A percentile compares a stretch with the other conserved stretches of the same genome.
Conservation (phyloP, 2,797 vertebrate genomes). For the Sebastiscus albofasciatus region DNA sequence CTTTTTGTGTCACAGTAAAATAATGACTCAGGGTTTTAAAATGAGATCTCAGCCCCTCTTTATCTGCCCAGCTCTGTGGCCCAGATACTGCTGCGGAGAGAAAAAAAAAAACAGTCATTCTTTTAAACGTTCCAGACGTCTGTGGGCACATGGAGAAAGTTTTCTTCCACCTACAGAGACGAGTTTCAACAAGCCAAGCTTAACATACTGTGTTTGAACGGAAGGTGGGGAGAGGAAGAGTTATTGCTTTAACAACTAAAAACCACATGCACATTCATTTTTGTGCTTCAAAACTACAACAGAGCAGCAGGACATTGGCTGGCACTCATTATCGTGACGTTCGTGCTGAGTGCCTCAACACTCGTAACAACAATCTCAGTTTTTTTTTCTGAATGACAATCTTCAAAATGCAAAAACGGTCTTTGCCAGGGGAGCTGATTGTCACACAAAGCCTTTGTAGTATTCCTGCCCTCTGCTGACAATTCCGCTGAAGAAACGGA, state of each 20-base stretch:
- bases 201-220: slow-evolving; percentile 52
- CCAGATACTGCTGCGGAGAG: slow-evolving; percentile 51
- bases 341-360: slow-evolving; percentile 40
- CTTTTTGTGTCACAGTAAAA: slow-evolving; percentile 76
- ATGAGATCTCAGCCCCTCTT: slow-evolving; percentile 67
- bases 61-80: slow-evolving; percentile 69
- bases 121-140: slow-evolving; percentile 62
- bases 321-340: slow-evolving; percentile 43
- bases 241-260: slow-evolving; percentile 58
- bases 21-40: slow-evolving; percentile 66
- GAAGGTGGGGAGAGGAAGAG: slow-evolving; percentile 13
- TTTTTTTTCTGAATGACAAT: slow-evolving; percentile 57
- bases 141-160: slow-evolving; percentile 65
- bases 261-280: slow-evolving; percentile 74
- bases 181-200: slow-evolving; percentile 55
- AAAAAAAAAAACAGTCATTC: slow-evolving; percentile 47
- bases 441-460: slow-evolving; percentile 58
- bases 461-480: slow-evolving; percentile 32
- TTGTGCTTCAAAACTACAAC: slow-evolving; percentile 76
- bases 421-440: slow-evolving; percentile 63
- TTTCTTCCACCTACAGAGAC: slow-evolving; percentile 70
- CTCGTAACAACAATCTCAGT: slow-evolving; percentile 24
- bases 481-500: slow-evolving; percentile 23
- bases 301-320: slow-evolving; percentile 66
- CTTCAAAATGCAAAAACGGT: slow-evolving; percentile 48